Base-by-base conservation (phyloP, 1,140 invertebrate species). In the Lamellibrachia luymesi region DNA sequence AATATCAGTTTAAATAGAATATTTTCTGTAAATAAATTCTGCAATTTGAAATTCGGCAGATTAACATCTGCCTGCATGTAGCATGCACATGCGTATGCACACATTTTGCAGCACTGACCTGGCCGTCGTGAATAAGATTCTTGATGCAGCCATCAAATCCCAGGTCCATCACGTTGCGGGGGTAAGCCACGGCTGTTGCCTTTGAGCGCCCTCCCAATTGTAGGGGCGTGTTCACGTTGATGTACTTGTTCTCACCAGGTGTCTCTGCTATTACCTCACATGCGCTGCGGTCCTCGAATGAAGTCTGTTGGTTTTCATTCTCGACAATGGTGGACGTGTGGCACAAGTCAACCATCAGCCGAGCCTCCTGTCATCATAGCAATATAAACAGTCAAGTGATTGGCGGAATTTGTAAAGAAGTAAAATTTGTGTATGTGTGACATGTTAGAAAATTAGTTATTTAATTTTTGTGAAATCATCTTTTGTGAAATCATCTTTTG, bases 71-170 rank as follows among this genome's bases (percentile, higher is more conserved):
- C 38, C 38, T 38, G 38, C 38, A 38, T 38, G 38, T 38, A 38
- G 38, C 38, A 38, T 1, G 38, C 38, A 38, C 38, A 38, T 38
- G 1, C 38, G 1, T 38, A 1, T 38, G 38, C 38, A 38, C 38
- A 38, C 38, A 38, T 38, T 38, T 38, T 38, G 38, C 52, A 56
- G 5, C 64, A 92, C 94, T 95, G 94, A 97, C 97, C 95, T 98
- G 98, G 94, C 98, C 99, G 95, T 99, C 99, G 95, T 99, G 98
- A 94, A 99, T 98, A 22, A 99, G 96, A 96, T 99, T 99, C 94
- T 98, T 97, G 51, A 99, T 98, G 96, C 99, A 99, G 8, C 99
- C 99, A 95, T 98, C 98, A 95, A 99, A 99, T 8, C 97, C 98
- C 96, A 98, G 98, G n/a, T 95, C 95, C 8, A 94, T 94, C 2